Base-by-base conservation (phyloP, 1,140 invertebrate species). In the Palaemon carinicauda region DNA sequence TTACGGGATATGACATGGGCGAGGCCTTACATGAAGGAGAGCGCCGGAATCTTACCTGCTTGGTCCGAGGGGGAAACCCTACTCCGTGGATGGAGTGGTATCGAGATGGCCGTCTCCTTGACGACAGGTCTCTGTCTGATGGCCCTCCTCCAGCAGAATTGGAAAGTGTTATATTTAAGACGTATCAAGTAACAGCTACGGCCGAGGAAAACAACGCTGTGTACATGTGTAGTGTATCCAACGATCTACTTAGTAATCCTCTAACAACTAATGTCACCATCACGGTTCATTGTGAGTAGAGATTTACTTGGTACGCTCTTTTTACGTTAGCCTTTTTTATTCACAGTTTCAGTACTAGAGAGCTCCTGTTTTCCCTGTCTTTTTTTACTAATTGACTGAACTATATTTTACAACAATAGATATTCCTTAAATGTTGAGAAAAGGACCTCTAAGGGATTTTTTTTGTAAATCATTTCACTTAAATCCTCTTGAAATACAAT, bases 21-120 rank as follows among this genome's bases (percentile, higher is more conserved):
- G 96, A 98, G 90, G 95, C 95, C 0, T 94, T 98, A 7, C 94
- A 95, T n/a, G 94, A 96, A 51, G 97, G 97, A 1, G 96, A 98
- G 91, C 95, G 94, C 52, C 93, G 99, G 7, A 96, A 96, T 88
- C 93, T 99, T 87, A 94, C 95, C 75, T 99, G 98, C 92, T 93
- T 95, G 89, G 97, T 97, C 77, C 93, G 96, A 24, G 97, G 97
- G 65, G 98, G 98, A 19, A 99, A 99, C 93, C 98, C 98, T 29
- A 95, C 97, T 19, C 97, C 97, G 5, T 95, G 97, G 91, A 94
- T 99, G 7, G 95, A 97, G 85, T 99, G 97, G 97, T 98, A 96
- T 92, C 95, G 96, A 90, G 97, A 98, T 90, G 94, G 95, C n/a
- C 95, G 96, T 87, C 94, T 96, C 90, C 95, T 97, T 83, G 94